phyloP scores from a whole-genome alignment of 2,888 invertebrate species.

The Drosophila testacea region DNA sequence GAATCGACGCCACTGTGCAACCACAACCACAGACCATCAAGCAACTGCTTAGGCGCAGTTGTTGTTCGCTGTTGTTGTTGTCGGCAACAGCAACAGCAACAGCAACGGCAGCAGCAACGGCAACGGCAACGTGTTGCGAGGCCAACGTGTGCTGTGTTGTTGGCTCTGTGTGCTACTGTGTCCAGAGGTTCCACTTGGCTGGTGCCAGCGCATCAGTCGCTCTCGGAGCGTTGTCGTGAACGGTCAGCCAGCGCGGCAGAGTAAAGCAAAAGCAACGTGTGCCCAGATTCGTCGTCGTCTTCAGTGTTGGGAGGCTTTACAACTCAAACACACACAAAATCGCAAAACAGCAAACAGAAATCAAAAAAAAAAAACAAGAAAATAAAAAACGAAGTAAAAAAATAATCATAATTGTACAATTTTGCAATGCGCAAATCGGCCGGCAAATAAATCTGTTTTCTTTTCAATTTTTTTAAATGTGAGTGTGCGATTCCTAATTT shows the following conservation, averaged over 20 bases:
- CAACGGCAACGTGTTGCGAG: constrained; percentile 53
- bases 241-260: constrained; percentile 69
- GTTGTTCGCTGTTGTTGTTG: constrained; percentile 34
- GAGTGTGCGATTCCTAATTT: constrained; percentile 19
- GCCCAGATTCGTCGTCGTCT: constrained; percentile 41
- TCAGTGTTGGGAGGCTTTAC: constrained; percentile 41
- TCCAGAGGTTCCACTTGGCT: constrained; percentile 44
- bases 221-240: constrained; percentile 84
- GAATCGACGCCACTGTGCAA: constrained; percentile 33
- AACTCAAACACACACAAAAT: constrained; percentile 29
- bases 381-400: constrained; percentile 24
- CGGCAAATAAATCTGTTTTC: constrained; percentile 32
- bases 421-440: constrained; percentile 25
- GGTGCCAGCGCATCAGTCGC: constrained; percentile 77
- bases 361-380: background rate
- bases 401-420: constrained; percentile 23
- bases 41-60: constrained; percentile 23
- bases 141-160: constrained; percentile 5
- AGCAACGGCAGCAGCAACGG: too few species aligned
- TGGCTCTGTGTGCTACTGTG: constrained; percentile 32
- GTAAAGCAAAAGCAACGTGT: constrained; percentile 51
- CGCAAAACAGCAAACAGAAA: constrained; percentile 8
- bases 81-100: background rate
- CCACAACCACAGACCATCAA: constrained; percentile 32
- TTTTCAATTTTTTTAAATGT: constrained; percentile 43